phyloP scores from a whole-genome alignment of 2,888 invertebrate species.

The Empis stercorea region DNA sequence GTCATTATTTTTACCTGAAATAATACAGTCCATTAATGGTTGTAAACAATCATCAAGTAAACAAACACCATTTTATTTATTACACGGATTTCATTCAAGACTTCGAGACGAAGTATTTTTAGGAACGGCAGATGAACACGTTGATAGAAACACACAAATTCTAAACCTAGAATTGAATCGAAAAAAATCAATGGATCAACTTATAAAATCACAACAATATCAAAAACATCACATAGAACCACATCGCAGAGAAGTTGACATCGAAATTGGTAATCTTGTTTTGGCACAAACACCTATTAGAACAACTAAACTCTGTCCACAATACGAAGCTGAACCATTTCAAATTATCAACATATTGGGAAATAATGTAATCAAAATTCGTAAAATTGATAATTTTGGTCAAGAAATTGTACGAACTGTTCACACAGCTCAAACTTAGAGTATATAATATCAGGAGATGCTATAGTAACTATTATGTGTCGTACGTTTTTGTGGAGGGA shows the following conservation, averaged over 20 bases:
- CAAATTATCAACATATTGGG: background rate
- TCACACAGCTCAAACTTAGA: background rate
- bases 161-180: background rate
- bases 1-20: conserved; percentile 3
- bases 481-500: no score
- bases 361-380: background rate
- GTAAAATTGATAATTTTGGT: background rate
- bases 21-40: background rate
- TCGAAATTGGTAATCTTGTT: background rate
- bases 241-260: background rate
- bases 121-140: background rate
- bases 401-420: background rate
- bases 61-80: background rate
- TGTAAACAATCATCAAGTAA: background rate
- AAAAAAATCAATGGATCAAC: background rate
- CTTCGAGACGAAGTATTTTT: background rate
- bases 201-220: background rate
- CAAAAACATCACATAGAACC: background rate
- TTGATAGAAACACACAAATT: background rate
- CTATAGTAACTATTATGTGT: no score
- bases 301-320: background rate
- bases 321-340: background rate
- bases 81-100: conserved; percentile 1
- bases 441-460: no score
- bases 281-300: background rate